Evolutionary conservation across 2,113 vertebrate genomes (phyloP), one percentile per base, ranked within the genome.

Genomic region (Sisor rabdophorus): DNA sequence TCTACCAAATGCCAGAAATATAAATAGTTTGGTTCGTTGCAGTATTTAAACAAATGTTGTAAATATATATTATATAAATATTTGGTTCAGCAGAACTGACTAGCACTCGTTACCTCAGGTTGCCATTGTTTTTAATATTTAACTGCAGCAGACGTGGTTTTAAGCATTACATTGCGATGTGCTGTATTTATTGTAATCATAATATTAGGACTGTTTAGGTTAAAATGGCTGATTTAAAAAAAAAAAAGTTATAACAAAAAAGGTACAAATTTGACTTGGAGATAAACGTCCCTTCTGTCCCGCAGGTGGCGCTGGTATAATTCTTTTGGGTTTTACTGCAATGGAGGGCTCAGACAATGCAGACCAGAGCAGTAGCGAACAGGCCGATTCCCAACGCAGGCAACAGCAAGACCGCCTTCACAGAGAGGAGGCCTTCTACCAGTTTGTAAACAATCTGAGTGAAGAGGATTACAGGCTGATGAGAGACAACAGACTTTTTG

Each of bases 391-490:
- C 11, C 97, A 96, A 55, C 95, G 96, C 73, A 91, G 94, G 61
- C 94, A 95, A 84, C 97, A 98, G 78, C 93, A 93, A 84, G 97
- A 98, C 84, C 93, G 97, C 5, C 89, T 99, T 71, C 92, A 94
- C 86, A 88, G 97, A 79, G 97, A 99, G 77, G 97, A 99, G 87
- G 96, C 95, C 82, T 99, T 98, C 88, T 99, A 99, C 87, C 97
- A 98, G 80, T 99, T 99, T 89, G 96, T 98, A 75, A 99, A 99
- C 91, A 97, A 95, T 87, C 91, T 99, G 81, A 99, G 95, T 81
- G 95, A 99, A 84, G 96, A 98, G 79, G 97, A 99, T 84, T 99
- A 99, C 88, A 93, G 97, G 71, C 94, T 99, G 79, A 99, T 99
- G 97, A 95, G 97, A 82, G 97, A 99, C 86, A 99, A 99, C 89